Evolutionary conservation across 2,797 vertebrate genomes (phyloP).

Genomic region (Mycteria americana): DNA sequence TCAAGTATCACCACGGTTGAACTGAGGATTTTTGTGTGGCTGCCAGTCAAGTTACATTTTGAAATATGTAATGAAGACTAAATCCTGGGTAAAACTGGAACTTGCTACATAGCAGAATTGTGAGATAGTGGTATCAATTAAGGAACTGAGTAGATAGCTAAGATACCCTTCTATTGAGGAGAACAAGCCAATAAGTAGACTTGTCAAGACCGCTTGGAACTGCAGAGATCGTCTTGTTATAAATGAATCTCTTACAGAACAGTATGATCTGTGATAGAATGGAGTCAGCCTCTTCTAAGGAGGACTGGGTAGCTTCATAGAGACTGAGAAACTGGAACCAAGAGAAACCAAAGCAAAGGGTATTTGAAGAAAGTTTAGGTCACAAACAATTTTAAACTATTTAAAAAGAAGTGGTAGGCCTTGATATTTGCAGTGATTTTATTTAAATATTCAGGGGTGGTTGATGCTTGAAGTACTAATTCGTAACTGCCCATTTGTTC

Average conservation of each 20-base stretch:
- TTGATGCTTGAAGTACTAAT: not conserved
- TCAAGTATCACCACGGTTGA: not conserved
- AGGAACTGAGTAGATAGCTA: not conserved
- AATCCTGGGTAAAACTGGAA: not conserved
- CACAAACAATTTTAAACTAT: not conserved
- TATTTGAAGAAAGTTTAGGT: not conserved
- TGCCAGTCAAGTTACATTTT: not conserved
- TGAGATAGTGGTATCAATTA: not conserved
- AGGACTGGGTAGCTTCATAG: not conserved
- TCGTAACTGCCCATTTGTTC: not conserved
- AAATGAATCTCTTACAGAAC: not conserved
- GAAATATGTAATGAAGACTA: not conserved
- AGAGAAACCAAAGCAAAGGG: not conserved
- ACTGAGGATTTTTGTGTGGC: not conserved
- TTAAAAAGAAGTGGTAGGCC: not conserved
- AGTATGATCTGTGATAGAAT: not conserved
- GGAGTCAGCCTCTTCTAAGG: not conserved
- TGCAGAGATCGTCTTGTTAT: not conserved
- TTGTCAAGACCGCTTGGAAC: not conserved
- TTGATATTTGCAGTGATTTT: not conserved
- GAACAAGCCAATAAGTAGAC: not conserved
- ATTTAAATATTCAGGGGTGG: not conserved
- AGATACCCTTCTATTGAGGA: not conserved
- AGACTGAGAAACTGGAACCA: not conserved
- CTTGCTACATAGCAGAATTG: not conserved